These are phyloP conservation scores for Chalcosyrphus nemorum DNA, from an alignment of 2,888 invertebrate species.

Conservation along the genomic window DNA sequence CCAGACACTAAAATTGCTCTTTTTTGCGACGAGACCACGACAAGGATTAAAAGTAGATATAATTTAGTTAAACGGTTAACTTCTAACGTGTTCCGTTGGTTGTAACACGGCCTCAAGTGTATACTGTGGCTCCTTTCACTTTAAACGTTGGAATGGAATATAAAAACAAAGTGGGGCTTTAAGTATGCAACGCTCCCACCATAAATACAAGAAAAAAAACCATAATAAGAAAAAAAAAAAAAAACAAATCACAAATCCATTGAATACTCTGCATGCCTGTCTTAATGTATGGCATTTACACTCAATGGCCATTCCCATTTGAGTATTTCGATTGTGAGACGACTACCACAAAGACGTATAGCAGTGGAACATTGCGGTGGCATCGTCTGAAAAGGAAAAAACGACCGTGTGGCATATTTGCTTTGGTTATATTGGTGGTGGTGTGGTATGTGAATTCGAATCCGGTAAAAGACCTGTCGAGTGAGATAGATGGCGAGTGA, in stretches of 20 bases:
- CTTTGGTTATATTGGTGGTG: background rate
- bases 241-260: constrained; percentile 18
- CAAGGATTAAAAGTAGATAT: background rate
- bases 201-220: constrained; percentile 26
- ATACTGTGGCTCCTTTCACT: constrained; percentile 75
- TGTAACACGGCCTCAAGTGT: constrained; percentile 31
- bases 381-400: background rate
- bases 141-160: constrained; percentile 75
- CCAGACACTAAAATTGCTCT: background rate
- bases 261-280: constrained; percentile 40
- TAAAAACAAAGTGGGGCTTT: constrained; percentile 76
- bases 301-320: constrained; percentile 48
- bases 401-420: background rate
- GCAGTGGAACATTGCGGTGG: background rate
- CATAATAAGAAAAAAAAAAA: constrained; percentile 6
- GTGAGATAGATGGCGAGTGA: constrained; percentile 3
- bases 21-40: background rate
- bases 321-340: constrained; percentile 36
- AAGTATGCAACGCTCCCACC: constrained; percentile 75
- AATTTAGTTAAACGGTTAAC: constrained; percentile 2
- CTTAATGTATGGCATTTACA: constrained; percentile 53
- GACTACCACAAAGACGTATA: background rate
- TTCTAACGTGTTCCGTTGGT: constrained; percentile 27
- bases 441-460: constrained; percentile 15
- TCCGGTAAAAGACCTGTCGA: constrained; percentile 16